Base-by-base conservation (phyloP, 2,797 vertebrate genomes). In the Sebastes melanostomus region DNA sequence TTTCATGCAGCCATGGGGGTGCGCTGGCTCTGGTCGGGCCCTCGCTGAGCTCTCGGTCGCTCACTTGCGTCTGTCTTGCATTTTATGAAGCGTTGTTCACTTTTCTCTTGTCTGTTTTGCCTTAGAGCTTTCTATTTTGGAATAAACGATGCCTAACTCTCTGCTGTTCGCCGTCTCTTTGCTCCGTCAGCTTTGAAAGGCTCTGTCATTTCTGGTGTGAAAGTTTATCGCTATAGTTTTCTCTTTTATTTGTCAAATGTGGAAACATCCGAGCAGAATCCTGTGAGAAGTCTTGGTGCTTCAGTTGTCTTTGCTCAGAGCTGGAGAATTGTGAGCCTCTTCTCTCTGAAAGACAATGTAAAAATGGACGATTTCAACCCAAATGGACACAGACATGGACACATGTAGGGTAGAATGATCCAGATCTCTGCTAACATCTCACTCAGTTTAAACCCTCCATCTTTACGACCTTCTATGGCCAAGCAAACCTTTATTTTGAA, bases 51-150 rank as follows among this genome's bases (percentile, higher is more conserved):
- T 86, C 81, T 78, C 46, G 9, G 69, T 63, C 82, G 80, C 80
- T 82, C 83, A 80, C 80, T 80, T 59, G 72, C 54, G 10, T 86
- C 86, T 83, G 77, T 91, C 70, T 90, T 78, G 84, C 86, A 91
- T 92, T 92, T 88, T 88, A 86, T 84, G 77, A 93, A 80, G 72
- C 82, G 59, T 85, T 89, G 77, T 88, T 91, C 87, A 91, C 87
- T 82, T 87, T 86, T 86, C 56, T 88, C 80, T 88, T 29, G 82
- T 93, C 88, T 91, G 90, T 92, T 92, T 92, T 93, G 92, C 92
- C 93, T 94, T 93, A 95, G 92, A 94, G 93, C 93, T 93, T 94
- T 94, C 90, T 94, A 94, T 95, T 95, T 94, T 95, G 93, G 93
- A 95, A 95, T 95, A 95, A 95, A 95, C 72, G n/a, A 93, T 92